Conservation (phyloP, 2,797 vertebrate genomes). For the Anguilla anguilla region DNA sequence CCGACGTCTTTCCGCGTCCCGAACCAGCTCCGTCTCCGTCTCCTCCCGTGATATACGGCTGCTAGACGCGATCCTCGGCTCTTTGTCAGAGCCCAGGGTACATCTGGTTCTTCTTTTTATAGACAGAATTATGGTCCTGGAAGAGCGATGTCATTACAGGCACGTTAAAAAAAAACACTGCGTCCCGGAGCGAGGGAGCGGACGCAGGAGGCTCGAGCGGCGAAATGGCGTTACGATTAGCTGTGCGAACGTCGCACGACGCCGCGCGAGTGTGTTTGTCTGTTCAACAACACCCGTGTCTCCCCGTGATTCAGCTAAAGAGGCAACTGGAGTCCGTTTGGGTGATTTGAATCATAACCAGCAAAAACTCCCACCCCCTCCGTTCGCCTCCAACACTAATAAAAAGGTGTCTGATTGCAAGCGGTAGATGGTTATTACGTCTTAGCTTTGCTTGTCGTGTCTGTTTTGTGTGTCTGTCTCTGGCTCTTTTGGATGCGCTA, state of each 20-base stretch:
- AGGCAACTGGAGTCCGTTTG: not conserved
- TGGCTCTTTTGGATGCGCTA: not conserved
- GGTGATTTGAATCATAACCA: not conserved
- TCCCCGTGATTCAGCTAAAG: not conserved
- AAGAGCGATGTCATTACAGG: constrained; percentile 7
- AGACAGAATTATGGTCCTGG: constrained; percentile 26
- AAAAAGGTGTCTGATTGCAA: not conserved
- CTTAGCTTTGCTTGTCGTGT: not conserved
- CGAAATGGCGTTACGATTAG: not conserved
- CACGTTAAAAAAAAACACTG: not conserved
- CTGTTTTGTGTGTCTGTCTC: not conserved
- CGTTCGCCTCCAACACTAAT: not conserved
- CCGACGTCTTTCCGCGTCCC: constrained; percentile 2
- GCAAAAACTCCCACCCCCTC: not conserved
- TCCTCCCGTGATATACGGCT: not conserved
- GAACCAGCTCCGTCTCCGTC: not conserved
- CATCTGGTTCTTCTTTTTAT: constrained; percentile 18
- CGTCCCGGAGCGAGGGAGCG: not conserved
- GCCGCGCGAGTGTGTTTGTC: not conserved
- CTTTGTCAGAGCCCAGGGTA: not conserved
- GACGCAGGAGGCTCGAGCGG: not conserved
- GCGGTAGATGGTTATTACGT: not conserved
- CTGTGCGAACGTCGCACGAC: not conserved
- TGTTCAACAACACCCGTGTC: not conserved
- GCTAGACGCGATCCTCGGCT: constrained; percentile 14